Evolutionary conservation across 1,140 invertebrate species (phyloP), one percentile per base, ranked within the genome.

Genomic region (Trachelipus rathkii): DNA sequence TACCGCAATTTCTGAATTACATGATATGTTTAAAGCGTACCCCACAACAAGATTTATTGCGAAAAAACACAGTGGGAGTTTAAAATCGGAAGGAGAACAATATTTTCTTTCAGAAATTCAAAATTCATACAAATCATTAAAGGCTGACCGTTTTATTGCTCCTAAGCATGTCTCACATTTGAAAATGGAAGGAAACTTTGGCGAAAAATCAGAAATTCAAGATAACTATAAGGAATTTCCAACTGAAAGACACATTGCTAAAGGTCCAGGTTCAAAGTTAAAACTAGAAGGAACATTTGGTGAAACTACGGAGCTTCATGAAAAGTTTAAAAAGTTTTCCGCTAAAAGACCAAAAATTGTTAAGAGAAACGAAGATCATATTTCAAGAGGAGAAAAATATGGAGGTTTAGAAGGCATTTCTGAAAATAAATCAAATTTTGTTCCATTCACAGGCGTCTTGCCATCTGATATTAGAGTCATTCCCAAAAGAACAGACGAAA

Each of bases 281-380:
- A 75, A 75, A 44, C 50, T 45, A 9, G 73, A 75, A 44, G 73
- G 73, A 66, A 43, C 53, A 15, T 75, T 75, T 23, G 45, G 53
- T 23, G 73, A 75, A 69, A 75, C 45, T 68, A 68, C 73, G 11
- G 73, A 75, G 23, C 24, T 75, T 10, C 66, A 68, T n/a, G 73
- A 75, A 44, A 66, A 77, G 50, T 80, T 75, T 71, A 71, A 72
- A 66, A 74, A 23, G 3, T 68, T 75, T 19, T 70, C 75, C 43
- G 60, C 71, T 8, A 45, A 21, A 9, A 73, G 74, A 8, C 78
- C 75, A 0, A 77, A 72, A 43, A 44, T 77, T 24, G 75, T 75
- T 4, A 77, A 77, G 69, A 53, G 67, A 21, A 72, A 79, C 21
- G 19, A 23, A 53, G 78, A 79, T 43, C 72, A 77, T 44, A 33